Percentiles rank a stretch among this genome's conserved stretches.
These are phyloP conservation scores for Daboia siamensis DNA, from an alignment of 2,113 vertebrate species.

Conservation along the genomic window DNA sequence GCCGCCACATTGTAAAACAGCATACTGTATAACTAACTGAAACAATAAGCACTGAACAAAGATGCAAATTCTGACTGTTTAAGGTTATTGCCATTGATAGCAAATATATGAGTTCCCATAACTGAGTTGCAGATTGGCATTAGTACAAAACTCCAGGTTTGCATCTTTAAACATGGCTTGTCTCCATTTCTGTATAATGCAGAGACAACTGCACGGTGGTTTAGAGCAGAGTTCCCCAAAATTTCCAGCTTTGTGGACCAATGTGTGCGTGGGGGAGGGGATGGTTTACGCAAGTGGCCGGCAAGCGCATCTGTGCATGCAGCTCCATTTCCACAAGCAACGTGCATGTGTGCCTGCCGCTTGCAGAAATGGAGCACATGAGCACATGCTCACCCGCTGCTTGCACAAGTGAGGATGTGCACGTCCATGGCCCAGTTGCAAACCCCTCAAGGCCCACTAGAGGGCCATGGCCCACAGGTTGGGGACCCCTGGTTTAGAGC, in stretches of 20 bases:
- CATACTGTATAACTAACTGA: background rate
- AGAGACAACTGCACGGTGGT: background rate
- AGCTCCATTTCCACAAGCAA: no score
- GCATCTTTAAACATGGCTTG: background rate
- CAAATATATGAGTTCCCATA: background rate
- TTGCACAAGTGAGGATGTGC: no score
- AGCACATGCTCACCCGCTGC: no score
- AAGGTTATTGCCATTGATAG: background rate
- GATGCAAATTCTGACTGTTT: background rate
- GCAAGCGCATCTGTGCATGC: no score
- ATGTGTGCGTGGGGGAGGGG: no score
- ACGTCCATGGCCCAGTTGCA: no score
- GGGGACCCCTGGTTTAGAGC: background rate
- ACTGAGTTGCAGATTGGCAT: background rate
- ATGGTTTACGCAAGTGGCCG: no score
- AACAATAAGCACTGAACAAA: background rate
- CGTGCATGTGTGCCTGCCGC: no score
- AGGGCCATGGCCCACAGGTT: no score
- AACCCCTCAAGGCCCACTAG: no score
- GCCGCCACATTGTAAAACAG: background rate
- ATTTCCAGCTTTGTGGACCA: no score
- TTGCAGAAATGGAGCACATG: no score
- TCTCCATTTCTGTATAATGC: background rate
- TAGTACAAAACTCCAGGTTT: background rate
- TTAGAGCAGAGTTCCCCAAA: background rate